A percentile compares a stretch with the other conserved stretches of the same genome.
These are phyloP conservation scores for Cossypha dichroa DNA, from an alignment of 2,797 vertebrate species.

Conservation along the genomic window DNA sequence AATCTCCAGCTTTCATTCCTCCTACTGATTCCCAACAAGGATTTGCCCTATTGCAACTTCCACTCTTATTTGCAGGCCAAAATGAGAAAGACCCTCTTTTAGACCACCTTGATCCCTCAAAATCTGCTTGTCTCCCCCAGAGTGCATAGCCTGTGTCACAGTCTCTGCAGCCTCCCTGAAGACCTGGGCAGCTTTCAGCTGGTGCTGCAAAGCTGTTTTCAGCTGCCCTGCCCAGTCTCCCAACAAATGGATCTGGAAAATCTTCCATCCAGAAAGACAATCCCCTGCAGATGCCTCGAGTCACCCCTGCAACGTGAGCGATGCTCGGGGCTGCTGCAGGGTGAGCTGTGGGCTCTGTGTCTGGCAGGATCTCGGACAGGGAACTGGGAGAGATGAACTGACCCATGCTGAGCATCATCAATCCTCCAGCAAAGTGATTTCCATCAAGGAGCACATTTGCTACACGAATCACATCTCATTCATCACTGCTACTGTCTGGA, in stretches of 20 bases:
- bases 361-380: not conserved
- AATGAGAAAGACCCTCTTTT: not conserved
- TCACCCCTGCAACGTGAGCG: accelerated
- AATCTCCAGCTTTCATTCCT: not conserved
- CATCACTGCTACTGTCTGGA: not conserved
- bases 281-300: not conserved
- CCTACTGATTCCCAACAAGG: not conserved
- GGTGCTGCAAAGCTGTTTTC: not conserved
- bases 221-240: not conserved
- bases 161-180: not conserved
- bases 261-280: not conserved
- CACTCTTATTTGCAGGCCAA: not conserved
- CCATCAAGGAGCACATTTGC: not conserved
- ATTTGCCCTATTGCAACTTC: not conserved
- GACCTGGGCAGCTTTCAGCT: not conserved
- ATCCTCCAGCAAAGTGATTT: not conserved
- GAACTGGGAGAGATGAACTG: not conserved
- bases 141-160: accelerated
- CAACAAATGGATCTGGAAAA: not conserved
- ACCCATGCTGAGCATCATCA: not conserved
- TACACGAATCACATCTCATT: constrained; percentile 2
- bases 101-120: not conserved
- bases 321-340: not conserved
- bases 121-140: not conserved
- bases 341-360: not conserved